These are phyloP conservation scores for Clarias batrachus DNA, from an alignment of 2,113 vertebrate genomes.

Conservation along the genomic window DNA sequence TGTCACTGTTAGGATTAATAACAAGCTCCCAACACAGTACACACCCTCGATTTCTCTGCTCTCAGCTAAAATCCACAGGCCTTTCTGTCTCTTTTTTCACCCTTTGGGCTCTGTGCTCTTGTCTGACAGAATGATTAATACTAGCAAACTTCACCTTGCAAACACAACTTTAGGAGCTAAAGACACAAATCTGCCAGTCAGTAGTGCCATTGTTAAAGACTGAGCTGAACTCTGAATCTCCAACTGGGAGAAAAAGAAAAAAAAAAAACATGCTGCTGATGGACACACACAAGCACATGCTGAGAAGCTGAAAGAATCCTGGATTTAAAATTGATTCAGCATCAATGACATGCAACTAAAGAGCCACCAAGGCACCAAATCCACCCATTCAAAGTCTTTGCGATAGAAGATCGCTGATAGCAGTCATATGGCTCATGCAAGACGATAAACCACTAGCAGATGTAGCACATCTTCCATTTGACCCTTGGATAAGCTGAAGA, in stretches of 20 bases:
- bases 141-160: conserved; percentile 73
- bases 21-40: conserved; percentile 63
- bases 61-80: conserved; percentile 50
- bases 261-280: conserved; percentile 4
- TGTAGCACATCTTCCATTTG: conserved; percentile 66
- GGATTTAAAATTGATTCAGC: conserved; percentile 23
- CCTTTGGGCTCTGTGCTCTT: conserved; percentile 73
- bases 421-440: conserved; percentile 71
- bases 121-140: conserved; percentile 80
- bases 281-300: not conserved
- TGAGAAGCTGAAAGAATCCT: not conserved
- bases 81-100: conserved; percentile 66
- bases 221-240: conserved; percentile 34
- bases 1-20: conserved; percentile 67
- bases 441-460: conserved; percentile 64
- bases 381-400: conserved; percentile 49
- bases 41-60: conserved; percentile 65
- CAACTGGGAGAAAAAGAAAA: not conserved
- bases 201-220: conserved; percentile 38
- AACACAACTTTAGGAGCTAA: conserved; percentile 69
- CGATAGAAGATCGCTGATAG: conserved; percentile 66
- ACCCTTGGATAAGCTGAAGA: conserved; percentile 65
- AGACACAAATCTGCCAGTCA: conserved; percentile 41
- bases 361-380: conserved; percentile 34
- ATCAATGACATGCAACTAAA: not conserved